Base-by-base conservation (phyloP, 2,888 invertebrate genomes). In the Lordiphosa fenestrarum region DNA sequence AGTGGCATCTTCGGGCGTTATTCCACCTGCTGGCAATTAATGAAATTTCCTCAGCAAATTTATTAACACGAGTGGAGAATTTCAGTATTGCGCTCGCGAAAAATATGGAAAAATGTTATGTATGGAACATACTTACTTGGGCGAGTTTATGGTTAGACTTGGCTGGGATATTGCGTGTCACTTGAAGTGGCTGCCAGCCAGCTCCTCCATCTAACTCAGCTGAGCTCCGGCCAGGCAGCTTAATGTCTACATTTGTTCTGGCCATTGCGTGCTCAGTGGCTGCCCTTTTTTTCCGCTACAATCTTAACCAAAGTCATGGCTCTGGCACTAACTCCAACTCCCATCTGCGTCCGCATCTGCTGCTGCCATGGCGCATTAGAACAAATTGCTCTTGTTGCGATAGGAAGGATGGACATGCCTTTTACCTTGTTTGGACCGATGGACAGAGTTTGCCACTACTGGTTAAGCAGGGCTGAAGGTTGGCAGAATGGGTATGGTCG, bases 181-280 rank as follows among this genome's bases (percentile, higher is more conserved):
- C 64, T 72, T 60, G 59, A 61, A 69, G 77, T 67, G 64, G 61
- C 50, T 55, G 58, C 53, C 51, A 50, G 42, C 40, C 60, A 37
- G 35, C 39, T 44, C 36, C 13, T n/a, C 49, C 58, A 44, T 15
- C 23, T 36, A n/a, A 30, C 48, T n/a, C 35, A 15, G 30, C 37
- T 56, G 46, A 36, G 33, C 53, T 36, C 35, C 61, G 55, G 64
- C 61, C 61, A 46, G 60, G 64, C 61, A 80, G 85, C 84, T 81
- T 81, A 81, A 85, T 81, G 86, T 81, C 81, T 81, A 84, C 84
- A 81, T 81, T 81, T 81, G 78, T 81, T 80, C 81, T 70, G 66
- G 70, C 77, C 68, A 69, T 75, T 71, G 84, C 80, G 81, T 76
- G 81, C 61, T 75, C 78, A 73, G 64, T 76, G 76, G 76, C 60